Base-by-base conservation (phyloP, 2,888 invertebrate species). In the Nesidiocoris tenuis region DNA sequence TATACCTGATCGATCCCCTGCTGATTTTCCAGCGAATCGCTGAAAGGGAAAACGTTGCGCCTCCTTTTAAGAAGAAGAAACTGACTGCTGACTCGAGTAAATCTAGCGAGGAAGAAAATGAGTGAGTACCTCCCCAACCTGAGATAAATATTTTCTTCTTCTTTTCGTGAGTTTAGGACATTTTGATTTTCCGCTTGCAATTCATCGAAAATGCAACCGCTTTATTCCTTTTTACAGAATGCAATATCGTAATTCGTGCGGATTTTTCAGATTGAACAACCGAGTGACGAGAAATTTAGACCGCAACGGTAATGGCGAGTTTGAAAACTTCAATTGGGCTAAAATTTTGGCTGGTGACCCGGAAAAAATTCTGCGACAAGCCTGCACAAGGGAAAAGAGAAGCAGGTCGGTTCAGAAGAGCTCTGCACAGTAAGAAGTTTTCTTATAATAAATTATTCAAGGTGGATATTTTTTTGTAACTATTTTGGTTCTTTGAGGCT, bases 341-440 rank as follows among this genome's bases (percentile, higher is more conserved):
- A 87, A 87, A 81, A 88, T 90, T 66, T 82, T 90, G 61, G 87
- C 88, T 71, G 86, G 87, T 59, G 87, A 90, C 81, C 90, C 90
- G 0, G 90, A 90, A 81, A 84, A 86, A 80, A 87, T 89, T 2
- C 84, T 89, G 16, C 86, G 88, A 76, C 87, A 87, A 65, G 39
- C 39, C 12, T 39, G 5, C 5, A 39, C 12, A 12, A 39, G 12
- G 39, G 39, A 39, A 7, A 39, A 39, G n/a, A n/a, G n/a, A n/a
- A n/a, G n/a, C n/a, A n/a, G n/a, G n/a, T n/a, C n/a, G n/a, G n/a
- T n/a, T n/a, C n/a, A n/a, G n/a, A n/a, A n/a, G n/a, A n/a, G n/a
- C n/a, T n/a, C n/a, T n/a, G n/a, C n/a, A n/a, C n/a, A n/a, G n/a
- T n/a, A n/a, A n/a, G n/a, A n/a, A n/a, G n/a, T n/a, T n/a, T n/a